Conservation (phyloP, 2,113 vertebrate genomes). For the Pterophyllum scalare region DNA sequence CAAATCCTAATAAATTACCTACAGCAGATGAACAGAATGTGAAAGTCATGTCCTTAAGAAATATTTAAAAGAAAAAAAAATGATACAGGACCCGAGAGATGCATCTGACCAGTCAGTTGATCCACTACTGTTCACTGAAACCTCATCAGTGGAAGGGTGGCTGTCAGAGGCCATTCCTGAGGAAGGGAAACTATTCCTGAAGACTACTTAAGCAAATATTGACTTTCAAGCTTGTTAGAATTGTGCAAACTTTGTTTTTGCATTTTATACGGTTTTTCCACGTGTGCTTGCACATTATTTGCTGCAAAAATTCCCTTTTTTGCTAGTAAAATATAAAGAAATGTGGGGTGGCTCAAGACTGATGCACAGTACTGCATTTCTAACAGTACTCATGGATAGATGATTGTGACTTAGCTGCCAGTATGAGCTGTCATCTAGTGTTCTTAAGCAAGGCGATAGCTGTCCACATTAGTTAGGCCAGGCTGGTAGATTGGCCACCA, state of each 20-base stretch:
- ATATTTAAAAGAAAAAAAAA: background rate
- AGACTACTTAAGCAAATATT: background rate
- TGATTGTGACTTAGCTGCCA: background rate
- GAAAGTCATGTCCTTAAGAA: too few species aligned
- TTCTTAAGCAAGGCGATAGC: too few species aligned
- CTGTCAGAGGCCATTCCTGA: background rate
- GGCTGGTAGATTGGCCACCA: too few species aligned
- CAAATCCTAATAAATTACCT: too few species aligned
- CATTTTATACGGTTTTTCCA: too few species aligned
- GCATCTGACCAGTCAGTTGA: background rate
- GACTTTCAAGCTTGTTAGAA: background rate
- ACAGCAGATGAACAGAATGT: too few species aligned
- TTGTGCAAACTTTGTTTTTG: too few species aligned
- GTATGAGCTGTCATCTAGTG: background rate
- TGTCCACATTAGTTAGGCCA: background rate
- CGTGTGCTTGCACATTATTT: too few species aligned
- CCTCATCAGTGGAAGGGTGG: background rate
- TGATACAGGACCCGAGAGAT: background rate
- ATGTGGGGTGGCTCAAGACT: too few species aligned
- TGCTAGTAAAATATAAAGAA: too few species aligned
- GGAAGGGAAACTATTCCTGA: background rate
- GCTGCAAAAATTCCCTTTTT: too few species aligned
- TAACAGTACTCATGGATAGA: background rate
- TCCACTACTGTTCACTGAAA: background rate
- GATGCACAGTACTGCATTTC: background rate